Evolutionary conservation across 1,140 invertebrate genomes (phyloP).

Genomic region (Leptinotarsa texana): DNA sequence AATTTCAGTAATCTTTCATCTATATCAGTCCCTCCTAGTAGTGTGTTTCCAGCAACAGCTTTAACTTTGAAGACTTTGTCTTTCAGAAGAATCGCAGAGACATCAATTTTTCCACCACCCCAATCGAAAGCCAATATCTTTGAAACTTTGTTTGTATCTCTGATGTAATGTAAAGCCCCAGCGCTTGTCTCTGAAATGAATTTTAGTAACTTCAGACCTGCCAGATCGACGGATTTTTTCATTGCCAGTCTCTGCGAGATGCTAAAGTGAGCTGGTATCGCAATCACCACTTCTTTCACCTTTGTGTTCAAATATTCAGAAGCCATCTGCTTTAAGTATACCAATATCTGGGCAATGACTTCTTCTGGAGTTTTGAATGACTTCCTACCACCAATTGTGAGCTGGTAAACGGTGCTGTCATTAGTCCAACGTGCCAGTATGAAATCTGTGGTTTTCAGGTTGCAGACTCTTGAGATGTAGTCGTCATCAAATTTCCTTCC

Average conservation of each 20-base stretch:
- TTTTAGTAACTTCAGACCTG: constrained; percentile 64
- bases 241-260: constrained; percentile 36
- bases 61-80: constrained; percentile 69
- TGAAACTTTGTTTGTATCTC: not conserved
- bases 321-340: constrained; percentile 23
- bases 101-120: constrained; percentile 79
- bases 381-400: not conserved
- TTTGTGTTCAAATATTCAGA: constrained; percentile 16
- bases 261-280: constrained; percentile 33
- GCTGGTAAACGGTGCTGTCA: constrained; percentile 1
- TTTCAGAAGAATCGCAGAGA: constrained; percentile 75
- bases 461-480: constrained; percentile 8
- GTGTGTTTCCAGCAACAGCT: constrained; percentile 70
- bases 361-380: constrained; percentile 27
- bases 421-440: not conserved
- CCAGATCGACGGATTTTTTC: constrained; percentile 38
- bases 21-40: constrained; percentile 74
- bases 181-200: constrained; percentile 68
- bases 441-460: not conserved
- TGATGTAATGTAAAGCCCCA: constrained; percentile 68
- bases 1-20: constrained; percentile 52
- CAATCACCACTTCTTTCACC: constrained; percentile 30
- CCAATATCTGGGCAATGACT: constrained; percentile 30
- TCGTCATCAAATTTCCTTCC: constrained; percentile 25
- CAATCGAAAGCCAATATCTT: constrained; percentile 62